Base-by-base conservation (phyloP, 2,888 invertebrate species). In the Furcula furcula region DNA sequence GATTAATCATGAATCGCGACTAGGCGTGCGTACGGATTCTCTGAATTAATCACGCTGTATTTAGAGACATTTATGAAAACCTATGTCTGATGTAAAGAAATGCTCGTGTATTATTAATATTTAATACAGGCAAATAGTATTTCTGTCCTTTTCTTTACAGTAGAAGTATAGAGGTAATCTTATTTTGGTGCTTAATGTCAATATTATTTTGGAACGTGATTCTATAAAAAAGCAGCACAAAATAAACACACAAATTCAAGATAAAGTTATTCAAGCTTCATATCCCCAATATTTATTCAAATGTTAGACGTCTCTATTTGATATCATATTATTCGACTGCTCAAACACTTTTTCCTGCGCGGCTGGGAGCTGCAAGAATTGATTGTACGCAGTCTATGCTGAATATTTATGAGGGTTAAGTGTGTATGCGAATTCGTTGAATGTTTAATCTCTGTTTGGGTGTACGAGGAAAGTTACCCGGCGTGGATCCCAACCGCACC, bases 321-420 rank as follows among this genome's bases (percentile, higher is more conserved):
- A 76, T 79, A 80, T 84, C 65, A 78, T 79, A 81, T 79, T 76
- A 79, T 73, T 71, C 60, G 73, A 57, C 52, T 70, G 71, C 76
- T 79, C 77, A 79, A 84, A 83, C 69, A 81, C 66, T 86, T 85
- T 84, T 81, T 79, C 73, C 71, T 75, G 61, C 50, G 56, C 47
- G 51, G 55, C 60, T 55, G 61, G 63, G 59, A 65, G 70, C 68
- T 72, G 71, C 73, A 78, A 79, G 83, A 86, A 88, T 86, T 86
- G 85, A 85, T 87, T 84, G 85, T 82, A 67, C 76, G 81, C 67
- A 79, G 76, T 82, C 76, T 75, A 66, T 52, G 48, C 74, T 81
- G 85, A 84, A 87, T 87, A 87, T 88, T 84, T 84, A 88, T 85
- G 75, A 84, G 82, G 82, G 84, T 81, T 83, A 86, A 86, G 87